Conservation (phyloP, 1,140 invertebrate genomes). For the Helicoverpa armigera region DNA sequence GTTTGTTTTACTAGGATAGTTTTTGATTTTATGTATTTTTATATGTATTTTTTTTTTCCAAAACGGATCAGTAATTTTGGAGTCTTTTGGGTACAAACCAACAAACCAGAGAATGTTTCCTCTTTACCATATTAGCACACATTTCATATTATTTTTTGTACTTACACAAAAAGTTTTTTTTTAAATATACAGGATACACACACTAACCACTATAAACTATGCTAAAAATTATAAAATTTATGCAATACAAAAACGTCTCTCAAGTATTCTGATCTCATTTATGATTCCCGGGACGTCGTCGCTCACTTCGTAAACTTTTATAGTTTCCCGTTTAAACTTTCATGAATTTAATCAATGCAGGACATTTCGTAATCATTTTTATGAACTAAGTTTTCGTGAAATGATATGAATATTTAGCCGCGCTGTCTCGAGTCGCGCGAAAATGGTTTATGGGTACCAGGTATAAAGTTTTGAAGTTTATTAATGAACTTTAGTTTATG, state of each 20-base stretch:
- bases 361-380: slow-evolving; percentile 65
- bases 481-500: slow-evolving; percentile 22
- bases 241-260: not conserved
- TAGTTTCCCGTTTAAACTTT: slow-evolving; percentile 68
- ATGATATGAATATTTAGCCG: slow-evolving; percentile 57
- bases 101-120: too few species aligned
- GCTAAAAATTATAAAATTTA: not conserved
- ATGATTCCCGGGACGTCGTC: slow-evolving; percentile 56
- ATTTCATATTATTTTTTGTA: too few species aligned
- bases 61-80: too few species aligned
- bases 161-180: too few species aligned
- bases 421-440: slow-evolving; percentile 14
- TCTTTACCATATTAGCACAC: too few species aligned
- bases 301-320: slow-evolving; percentile 65
- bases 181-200: too few species aligned
- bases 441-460: slow-evolving; percentile 27
- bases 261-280: slow-evolving; percentile 57
- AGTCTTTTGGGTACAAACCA: too few species aligned
- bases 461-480: slow-evolving; percentile 26
- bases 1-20: too few species aligned
- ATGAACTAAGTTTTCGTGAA: slow-evolving; percentile 58
- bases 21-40: too few species aligned
- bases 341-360: slow-evolving; percentile 65
- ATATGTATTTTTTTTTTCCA: too few species aligned
- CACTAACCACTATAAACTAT: not conserved